phyloP scores from a whole-genome alignment of 2,797 vertebrate species.

The Danio kyathit region DNA sequence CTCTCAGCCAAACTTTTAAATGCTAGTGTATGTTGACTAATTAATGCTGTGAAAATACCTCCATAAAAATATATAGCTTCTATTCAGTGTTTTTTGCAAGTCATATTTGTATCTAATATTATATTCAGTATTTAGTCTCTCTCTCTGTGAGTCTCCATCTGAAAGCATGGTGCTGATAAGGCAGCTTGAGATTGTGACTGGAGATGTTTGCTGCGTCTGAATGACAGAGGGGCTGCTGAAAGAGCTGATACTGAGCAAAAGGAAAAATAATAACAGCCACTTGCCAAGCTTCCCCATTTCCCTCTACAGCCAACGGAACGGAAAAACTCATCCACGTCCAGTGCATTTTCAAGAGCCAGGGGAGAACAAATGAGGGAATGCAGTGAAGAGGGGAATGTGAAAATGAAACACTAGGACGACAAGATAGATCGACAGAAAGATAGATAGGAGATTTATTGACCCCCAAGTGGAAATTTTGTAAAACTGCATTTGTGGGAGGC shows the following conservation, averaged over 20 bases:
- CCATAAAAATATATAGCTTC: background rate
- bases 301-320: constrained; percentile 70
- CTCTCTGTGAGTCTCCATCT: constrained; percentile 12
- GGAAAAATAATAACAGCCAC: constrained; percentile 77
- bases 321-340: constrained; percentile 78
- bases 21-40: background rate
- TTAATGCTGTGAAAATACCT: background rate
- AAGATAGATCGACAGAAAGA: constrained; percentile 34
- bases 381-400: constrained; percentile 67
- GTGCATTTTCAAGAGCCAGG: constrained; percentile 67
- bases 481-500: constrained; percentile 23
- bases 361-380: constrained; percentile 60
- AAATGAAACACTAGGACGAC: constrained; percentile 52
- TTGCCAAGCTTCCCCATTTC: constrained; percentile 74
- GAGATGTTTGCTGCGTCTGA: constrained; percentile 62
- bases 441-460: constrained; percentile 8
- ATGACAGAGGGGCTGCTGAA: constrained; percentile 72
- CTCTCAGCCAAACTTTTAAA: background rate
- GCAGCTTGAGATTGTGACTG: constrained; percentile 59
- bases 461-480: constrained; percentile 21
- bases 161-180: constrained; percentile 63
- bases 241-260: constrained; percentile 75
- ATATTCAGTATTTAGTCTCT: background rate
- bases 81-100: background rate
- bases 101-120: background rate